Evolutionary conservation across 2,797 vertebrate genomes (phyloP).

Genomic region (Sus cebifrons): DNA sequence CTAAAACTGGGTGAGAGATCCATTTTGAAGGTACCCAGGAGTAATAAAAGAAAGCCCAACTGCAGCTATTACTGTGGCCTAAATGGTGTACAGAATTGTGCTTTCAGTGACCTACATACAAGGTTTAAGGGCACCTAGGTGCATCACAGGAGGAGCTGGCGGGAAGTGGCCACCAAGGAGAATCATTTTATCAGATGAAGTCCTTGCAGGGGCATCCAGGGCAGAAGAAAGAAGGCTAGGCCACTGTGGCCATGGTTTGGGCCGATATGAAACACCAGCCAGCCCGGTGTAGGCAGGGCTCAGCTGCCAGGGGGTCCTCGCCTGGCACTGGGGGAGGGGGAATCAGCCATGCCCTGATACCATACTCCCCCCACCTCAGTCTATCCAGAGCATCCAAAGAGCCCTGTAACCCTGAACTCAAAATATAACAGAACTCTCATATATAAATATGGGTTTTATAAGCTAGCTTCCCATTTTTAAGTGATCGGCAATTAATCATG

Average conservation of each 20-base stretch:
- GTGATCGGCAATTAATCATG: not conserved
- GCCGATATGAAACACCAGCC: not conserved
- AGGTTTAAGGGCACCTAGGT: not conserved
- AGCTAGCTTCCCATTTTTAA: not conserved
- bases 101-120: not conserved
- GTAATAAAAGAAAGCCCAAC: not conserved
- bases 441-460: not conserved
- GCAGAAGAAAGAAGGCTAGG: not conserved
- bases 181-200: not conserved
- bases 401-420: not conserved
- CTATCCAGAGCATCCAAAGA: not conserved
- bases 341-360: not conserved
- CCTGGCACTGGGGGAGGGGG: not conserved
- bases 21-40: not conserved
- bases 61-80: not conserved
- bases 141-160: not conserved
- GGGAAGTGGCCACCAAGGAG: not conserved
- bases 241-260: not conserved
- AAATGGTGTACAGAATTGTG: not conserved
- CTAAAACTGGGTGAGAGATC: not conserved
- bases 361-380: not conserved
- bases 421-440: not conserved
- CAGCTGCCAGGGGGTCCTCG: not conserved
- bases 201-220: accelerated
- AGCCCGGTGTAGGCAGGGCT: not conserved